These are phyloP conservation scores for Mylabris phalerata DNA, from an alignment of 1,140 invertebrate genomes.

Conservation along the genomic window DNA sequence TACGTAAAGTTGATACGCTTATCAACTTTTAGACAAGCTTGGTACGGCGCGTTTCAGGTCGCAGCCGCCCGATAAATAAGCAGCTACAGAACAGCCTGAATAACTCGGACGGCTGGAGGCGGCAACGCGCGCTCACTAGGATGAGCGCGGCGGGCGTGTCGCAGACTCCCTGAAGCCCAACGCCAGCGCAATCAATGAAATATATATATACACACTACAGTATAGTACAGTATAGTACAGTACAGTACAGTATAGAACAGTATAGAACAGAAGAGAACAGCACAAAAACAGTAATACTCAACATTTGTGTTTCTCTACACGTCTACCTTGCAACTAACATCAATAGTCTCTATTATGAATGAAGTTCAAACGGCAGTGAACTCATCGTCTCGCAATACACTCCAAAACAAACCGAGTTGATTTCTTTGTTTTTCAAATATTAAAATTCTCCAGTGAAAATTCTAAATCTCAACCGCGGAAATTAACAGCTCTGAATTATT, in stretches of 20 bases:
- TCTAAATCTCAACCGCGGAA: slow-evolving; percentile 2
- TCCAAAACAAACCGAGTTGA: not conserved
- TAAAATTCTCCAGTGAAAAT: slow-evolving; percentile 4
- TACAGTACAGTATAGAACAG: no score
- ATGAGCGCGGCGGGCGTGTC: slow-evolving; percentile 39
- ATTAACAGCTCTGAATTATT: slow-evolving; percentile 28
- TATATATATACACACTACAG: slow-evolving; percentile 30
- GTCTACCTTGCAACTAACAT: slow-evolving; percentile 3
- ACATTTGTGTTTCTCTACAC: slow-evolving; percentile 2
- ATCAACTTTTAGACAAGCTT: slow-evolving; percentile 10
- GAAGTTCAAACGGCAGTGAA: not conserved
- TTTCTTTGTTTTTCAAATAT: slow-evolving; percentile 1
- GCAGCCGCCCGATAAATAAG: slow-evolving; percentile 43
- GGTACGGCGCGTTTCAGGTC: slow-evolving; percentile 36
- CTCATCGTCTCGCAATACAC: not conserved
- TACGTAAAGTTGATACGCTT: not conserved
- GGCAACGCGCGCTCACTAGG: slow-evolving; percentile 34
- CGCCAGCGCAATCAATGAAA: slow-evolving; percentile 42
- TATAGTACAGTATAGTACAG: slow-evolving; percentile 21
- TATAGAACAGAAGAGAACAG: no score
- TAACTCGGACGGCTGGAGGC: slow-evolving; percentile 36
- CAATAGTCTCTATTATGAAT: slow-evolving; percentile 8
- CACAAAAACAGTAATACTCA: no score
- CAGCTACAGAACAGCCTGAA: slow-evolving; percentile 37
- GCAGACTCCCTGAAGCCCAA: slow-evolving; percentile 38